Conservation (phyloP, 2,888 invertebrate genomes). For the Muschampia plurimacula region DNA sequence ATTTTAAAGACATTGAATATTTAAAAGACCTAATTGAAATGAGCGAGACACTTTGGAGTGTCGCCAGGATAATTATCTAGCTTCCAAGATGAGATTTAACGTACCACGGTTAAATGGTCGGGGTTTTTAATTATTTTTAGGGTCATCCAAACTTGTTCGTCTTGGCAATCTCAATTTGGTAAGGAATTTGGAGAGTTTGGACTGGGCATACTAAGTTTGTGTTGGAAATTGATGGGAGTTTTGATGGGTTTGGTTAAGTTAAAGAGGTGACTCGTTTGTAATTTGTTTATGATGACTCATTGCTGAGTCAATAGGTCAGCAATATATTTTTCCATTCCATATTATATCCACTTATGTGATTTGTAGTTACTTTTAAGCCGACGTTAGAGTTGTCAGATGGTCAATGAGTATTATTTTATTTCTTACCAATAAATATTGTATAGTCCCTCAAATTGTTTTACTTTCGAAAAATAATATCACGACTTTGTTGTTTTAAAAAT, state of each 20-base stretch:
- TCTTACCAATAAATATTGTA: too few species aligned
- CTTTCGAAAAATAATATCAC: too few species aligned
- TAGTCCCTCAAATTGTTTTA: too few species aligned
- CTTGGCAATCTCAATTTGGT: conserved; percentile 49
- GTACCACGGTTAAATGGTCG: conserved; percentile 75
- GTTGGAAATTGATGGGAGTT: conserved; percentile 38
- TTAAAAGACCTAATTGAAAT: conserved; percentile 86
- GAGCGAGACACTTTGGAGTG: conserved; percentile 85
- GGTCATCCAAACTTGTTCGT: conserved; percentile 50
- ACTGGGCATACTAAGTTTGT: conserved; percentile 42
- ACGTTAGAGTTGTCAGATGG: too few species aligned
- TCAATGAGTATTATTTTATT: too few species aligned
- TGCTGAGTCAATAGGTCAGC: neutral
- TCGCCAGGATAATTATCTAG: conserved; percentile 85
- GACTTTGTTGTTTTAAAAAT: too few species aligned
- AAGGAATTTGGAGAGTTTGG: conserved; percentile 30
- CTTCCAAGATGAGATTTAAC: conserved; percentile 84
- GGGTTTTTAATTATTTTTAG: conserved; percentile 63
- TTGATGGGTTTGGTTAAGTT: neutral
- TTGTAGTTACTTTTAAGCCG: too few species aligned
- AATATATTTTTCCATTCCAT: neutral
- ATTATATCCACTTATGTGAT: too few species aligned
- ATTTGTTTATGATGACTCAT: neutral
- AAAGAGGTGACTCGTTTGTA: neutral
- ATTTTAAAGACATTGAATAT: conserved; percentile 86